These are phyloP conservation scores for Orientallactaga bullata DNA, from an alignment of 2,113 vertebrate genomes.

Conservation along the genomic window DNA sequence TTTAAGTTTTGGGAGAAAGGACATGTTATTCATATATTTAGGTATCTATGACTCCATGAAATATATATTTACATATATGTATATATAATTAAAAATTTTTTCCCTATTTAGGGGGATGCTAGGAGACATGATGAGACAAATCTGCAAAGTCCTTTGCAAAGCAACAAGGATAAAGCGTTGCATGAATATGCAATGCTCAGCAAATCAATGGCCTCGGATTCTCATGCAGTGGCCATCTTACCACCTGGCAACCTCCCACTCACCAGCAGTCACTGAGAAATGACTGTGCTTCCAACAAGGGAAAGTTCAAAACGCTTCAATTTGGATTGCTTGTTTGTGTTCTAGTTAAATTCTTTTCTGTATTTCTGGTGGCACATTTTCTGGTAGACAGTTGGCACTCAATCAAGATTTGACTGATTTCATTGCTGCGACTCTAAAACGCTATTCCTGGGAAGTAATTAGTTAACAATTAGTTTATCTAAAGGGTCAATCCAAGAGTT, in stretches of 20 bases:
- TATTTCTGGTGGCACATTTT: slow-evolving; percentile 10
- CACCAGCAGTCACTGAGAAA: not conserved
- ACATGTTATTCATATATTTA: not conserved
- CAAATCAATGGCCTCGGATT: not conserved
- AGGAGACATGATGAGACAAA: slow-evolving; percentile 44
- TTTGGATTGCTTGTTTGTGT: not conserved
- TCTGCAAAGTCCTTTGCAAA: slow-evolving; percentile 35
- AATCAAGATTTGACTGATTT: not conserved
- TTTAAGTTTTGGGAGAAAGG: not conserved
- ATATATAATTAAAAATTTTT: not conserved
- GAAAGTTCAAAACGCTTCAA: slow-evolving; percentile 35
- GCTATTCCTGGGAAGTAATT: not conserved
- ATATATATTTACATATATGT: not conserved
- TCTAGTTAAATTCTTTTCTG: slow-evolving; percentile 20
- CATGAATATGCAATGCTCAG: not conserved
- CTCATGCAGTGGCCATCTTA: not conserved
- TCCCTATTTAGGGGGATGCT: slow-evolving; percentile 15
- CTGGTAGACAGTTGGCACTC: not conserved
- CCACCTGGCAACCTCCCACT: not conserved
- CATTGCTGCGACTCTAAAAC: slow-evolving; percentile 1
- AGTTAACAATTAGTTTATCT: slow-evolving; percentile 18
- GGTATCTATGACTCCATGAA: not conserved
- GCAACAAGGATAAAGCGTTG: not conserved
- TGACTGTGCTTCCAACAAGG: slow-evolving; percentile 5
- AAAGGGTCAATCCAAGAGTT: not conserved